Base-by-base conservation (phyloP, 92 coral and sea anemone genomes). In the Epizoanthus scotinus region DNA sequence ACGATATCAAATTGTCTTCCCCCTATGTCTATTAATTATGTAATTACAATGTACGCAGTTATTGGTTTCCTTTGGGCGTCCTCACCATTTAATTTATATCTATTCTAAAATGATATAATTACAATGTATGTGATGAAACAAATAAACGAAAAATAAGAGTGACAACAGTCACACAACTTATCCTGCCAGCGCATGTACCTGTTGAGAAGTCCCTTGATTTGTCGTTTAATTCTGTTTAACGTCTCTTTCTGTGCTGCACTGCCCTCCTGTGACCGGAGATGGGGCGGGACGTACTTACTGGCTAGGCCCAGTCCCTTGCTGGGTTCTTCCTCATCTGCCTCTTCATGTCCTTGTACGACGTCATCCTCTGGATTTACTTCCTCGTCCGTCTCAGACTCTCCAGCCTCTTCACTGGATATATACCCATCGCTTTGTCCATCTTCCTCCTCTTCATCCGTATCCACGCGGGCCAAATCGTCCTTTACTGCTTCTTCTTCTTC, bases 121-220 rank as follows among this genome's bases (percentile, higher is more conserved):
- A n/a, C 40, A 34, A 34, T 34, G 40, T 34, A 34, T 34, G 40
- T 34, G 40, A 6, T 34, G 40, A 34, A 34, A 34, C 40, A 34
- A 34, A 34, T 34, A 34, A 34, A 34, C 6, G 5, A 34, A 34
- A 34, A 34, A 34, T 34, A 6, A 34, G 40, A 34, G 6, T 34
- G 6, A 34, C 40, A 25, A 5, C 10, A 4, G 10, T 0, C 31
- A 60, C 9, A 60, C 2, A 24, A 0, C 10, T 60, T 22, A 9
- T 20, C 13, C 2, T 29, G 44, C 21, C 40, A 29, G 47, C 6
- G 27, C 5, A n/a, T 29, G 56, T 89, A 93, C 99, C 94, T 90
- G 91, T 95, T 95, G 5, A 95, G 86, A 18, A 86, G 91, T 29
- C 99, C 99, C 62, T 95, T 95, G 54, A 95, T 83, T 83, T 91